These are phyloP conservation scores for Agrilus biguttatus DNA, from an alignment of 2,888 invertebrate genomes.

Conservation along the genomic window DNA sequence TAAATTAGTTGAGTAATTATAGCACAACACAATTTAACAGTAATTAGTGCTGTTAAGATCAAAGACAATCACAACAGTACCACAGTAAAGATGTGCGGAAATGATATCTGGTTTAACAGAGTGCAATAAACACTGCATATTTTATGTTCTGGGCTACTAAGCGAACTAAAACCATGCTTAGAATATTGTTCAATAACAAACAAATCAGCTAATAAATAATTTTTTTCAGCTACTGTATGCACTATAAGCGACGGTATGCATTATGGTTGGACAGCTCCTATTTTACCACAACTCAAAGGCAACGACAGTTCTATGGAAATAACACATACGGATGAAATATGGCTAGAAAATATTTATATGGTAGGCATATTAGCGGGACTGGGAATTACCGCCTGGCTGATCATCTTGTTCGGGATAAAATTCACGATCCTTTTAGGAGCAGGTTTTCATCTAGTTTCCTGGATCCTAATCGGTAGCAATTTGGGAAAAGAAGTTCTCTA, in stretches of 20 bases:
- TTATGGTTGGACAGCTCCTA: conserved; percentile 27
- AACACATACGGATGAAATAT: conserved; percentile 14
- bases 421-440: conserved; percentile 24
- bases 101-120: no score
- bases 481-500: conserved; percentile 20
- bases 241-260: conserved; percentile 29
- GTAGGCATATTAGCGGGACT: conserved; percentile 20
- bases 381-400: conserved; percentile 11
- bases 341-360: conserved; percentile 18
- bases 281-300: conserved; percentile 21
- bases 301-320: conserved; percentile 19
- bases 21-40: no score
- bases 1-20: no score
- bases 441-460: conserved; percentile 19
- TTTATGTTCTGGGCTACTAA: no score
- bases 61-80: no score
- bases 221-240: conserved; percentile 22
- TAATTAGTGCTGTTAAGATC: no score
- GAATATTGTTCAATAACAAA: no score
- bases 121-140: no score
- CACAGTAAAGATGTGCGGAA: no score
- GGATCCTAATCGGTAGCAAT: conserved; percentile 23
- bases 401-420: conserved; percentile 1
- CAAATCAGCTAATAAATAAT: background rate
- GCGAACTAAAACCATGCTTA: no score